These are phyloP conservation scores for Drosophila dives DNA, from an alignment of 2,888 invertebrate genomes.

Conservation along the genomic window DNA sequence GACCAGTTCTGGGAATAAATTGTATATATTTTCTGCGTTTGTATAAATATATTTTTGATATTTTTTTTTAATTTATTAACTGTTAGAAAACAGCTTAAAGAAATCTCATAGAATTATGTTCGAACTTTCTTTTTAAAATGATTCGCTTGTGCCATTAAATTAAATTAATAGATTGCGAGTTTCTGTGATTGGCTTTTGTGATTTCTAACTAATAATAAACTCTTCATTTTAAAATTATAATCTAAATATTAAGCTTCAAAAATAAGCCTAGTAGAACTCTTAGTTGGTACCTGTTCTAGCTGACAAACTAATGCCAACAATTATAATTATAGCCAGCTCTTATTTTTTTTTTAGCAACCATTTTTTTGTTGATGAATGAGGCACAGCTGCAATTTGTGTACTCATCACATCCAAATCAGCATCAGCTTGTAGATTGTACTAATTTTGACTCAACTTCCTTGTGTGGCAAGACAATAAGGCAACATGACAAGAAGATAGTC, in stretches of 20 bases:
- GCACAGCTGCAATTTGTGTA: neutral
- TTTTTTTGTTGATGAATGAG: neutral
- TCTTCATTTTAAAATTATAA: neutral
- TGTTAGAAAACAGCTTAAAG: neutral
- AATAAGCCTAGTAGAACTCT: neutral
- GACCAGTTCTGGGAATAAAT: neutral
- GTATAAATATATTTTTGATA: neutral
- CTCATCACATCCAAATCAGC: constrained; percentile 17
- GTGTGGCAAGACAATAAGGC: constrained; percentile 17
- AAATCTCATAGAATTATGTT: neutral
- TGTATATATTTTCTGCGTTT: neutral
- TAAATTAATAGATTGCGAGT: neutral
- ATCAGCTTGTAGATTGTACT: constrained; percentile 51
- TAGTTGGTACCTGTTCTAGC: neutral
- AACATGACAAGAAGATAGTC: constrained; percentile 24
- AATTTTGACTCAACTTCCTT: constrained; percentile 42
- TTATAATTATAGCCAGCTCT: neutral
- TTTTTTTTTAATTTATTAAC: neutral
- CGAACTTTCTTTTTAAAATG: neutral
- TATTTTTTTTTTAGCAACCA: neutral
- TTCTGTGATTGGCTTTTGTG: neutral
- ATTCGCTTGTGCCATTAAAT: neutral
- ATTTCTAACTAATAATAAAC: neutral
- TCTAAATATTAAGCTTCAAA: neutral
- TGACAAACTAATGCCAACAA: neutral